Evolutionary conservation across 2,113 vertebrate genomes (phyloP).

Genomic region (Coptodon bakossiorum): DNA sequence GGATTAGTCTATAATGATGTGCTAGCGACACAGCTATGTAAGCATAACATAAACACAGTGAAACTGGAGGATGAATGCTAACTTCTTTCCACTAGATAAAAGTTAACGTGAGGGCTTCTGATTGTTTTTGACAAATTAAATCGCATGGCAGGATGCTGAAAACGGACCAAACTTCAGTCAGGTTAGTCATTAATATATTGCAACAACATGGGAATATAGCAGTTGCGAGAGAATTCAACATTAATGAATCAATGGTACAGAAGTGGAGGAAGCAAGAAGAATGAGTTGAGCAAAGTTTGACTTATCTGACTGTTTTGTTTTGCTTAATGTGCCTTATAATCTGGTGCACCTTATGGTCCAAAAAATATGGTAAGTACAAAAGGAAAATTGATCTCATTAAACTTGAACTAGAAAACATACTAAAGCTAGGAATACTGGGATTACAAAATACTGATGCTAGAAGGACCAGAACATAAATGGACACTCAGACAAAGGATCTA

Average conservation of each 20-base stretch:
- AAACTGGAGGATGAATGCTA: background rate
- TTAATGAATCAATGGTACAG: background rate
- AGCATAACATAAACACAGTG: background rate
- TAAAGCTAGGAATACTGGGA: background rate
- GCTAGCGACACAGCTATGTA: fast-evolving
- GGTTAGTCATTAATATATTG: background rate
- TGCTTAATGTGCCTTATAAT: background rate
- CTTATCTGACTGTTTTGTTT: background rate
- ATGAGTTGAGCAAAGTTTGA: background rate
- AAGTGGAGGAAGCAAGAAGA: background rate
- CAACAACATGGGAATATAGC: background rate
- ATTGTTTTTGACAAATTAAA: background rate
- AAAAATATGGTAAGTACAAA: background rate
- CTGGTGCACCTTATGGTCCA: background rate
- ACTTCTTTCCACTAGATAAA: background rate
- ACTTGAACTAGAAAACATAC: background rate
- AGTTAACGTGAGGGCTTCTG: background rate
- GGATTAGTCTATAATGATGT: background rate
- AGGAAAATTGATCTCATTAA: background rate
- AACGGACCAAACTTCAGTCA: background rate
- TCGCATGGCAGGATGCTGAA: background rate
- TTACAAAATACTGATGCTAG: background rate
- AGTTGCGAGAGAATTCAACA: background rate
- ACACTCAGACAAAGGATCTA: background rate
- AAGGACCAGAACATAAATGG: background rate